A percentile compares a stretch with the other conserved stretches of the same genome.
Conservation (phyloP, 2,113 vertebrate species). For the Calidris pugnax region DNA sequence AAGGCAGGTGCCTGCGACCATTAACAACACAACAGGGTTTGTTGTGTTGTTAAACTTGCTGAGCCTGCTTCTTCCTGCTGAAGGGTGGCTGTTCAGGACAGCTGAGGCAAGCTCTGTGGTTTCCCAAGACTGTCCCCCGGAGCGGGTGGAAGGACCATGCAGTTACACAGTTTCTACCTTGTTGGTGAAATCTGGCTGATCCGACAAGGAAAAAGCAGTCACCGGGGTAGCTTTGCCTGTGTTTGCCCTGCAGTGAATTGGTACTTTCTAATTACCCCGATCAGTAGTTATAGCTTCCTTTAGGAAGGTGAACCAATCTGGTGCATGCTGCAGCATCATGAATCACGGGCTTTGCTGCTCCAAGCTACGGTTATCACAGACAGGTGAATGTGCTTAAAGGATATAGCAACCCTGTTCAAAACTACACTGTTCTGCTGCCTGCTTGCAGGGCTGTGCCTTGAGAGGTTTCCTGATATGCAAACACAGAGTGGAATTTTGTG, state of each 20-base stretch:
- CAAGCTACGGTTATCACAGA: slow-evolving; percentile 6
- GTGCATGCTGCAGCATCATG: not conserved
- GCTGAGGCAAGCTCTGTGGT: not conserved
- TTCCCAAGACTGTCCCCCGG: not conserved
- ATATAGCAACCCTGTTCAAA: slow-evolving; percentile 1
- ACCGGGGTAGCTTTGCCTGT: not conserved
- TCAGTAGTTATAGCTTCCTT: not conserved
- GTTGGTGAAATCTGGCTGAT: not conserved
- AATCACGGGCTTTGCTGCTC: not conserved
- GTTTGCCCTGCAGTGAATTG: not conserved
- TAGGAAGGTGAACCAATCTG: not conserved
- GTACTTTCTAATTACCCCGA: not conserved
- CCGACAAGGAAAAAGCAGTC: not conserved
- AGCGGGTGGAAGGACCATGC: no score
- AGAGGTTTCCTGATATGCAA: not conserved
- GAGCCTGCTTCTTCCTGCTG: not conserved
- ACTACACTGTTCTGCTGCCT: not conserved
- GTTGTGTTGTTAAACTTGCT: not conserved
- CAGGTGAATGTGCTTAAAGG: not conserved
- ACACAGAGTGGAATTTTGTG: not conserved
- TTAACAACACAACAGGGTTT: not conserved
- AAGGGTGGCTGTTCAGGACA: not conserved
- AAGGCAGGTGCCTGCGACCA: not conserved
- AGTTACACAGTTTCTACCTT: not conserved
- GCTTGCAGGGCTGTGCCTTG: not conserved